These are phyloP conservation scores for Pseudopipra pipra DNA, from an alignment of 2,113 vertebrate genomes.

Conservation along the genomic window DNA sequence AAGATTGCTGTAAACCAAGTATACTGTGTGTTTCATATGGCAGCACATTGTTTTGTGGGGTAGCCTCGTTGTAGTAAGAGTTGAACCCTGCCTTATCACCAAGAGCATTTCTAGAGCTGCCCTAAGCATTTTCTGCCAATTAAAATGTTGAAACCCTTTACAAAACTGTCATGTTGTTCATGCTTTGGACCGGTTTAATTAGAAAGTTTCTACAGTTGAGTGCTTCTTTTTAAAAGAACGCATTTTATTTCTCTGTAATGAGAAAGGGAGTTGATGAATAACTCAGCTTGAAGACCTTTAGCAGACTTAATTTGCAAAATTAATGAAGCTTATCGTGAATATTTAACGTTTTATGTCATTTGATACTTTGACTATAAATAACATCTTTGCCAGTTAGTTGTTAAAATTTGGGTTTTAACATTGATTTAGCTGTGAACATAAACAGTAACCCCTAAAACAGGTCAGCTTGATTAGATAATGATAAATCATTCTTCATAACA, in stretches of 20 bases:
- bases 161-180: conserved; percentile 48
- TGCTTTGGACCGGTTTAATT: conserved; percentile 72
- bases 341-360: conserved; percentile 6
- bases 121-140: conserved; percentile 72
- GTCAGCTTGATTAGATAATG: not conserved
- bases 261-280: conserved; percentile 64
- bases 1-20: conserved; percentile 40
- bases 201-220: conserved; percentile 70
- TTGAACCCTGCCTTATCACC: conserved; percentile 66
- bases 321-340: conserved; percentile 47
- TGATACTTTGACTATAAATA: conserved; percentile 32
- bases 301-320: conserved; percentile 62
- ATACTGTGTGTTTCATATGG: not conserved
- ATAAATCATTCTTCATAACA: not conserved
- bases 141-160: conserved; percentile 66
- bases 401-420: not conserved
- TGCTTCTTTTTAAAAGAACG: conserved; percentile 65
- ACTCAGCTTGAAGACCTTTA: conserved; percentile 66
- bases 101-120: conserved; percentile 40
- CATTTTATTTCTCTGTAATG: conserved; percentile 67
- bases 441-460: not conserved
- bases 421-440: not conserved
- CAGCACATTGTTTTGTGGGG: conserved; percentile 42
- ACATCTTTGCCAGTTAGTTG: conserved; percentile 1
- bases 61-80: conserved; percentile 27